Conservation (phyloP, 2,113 vertebrate genomes). For the Gallinago paraguaiae region DNA sequence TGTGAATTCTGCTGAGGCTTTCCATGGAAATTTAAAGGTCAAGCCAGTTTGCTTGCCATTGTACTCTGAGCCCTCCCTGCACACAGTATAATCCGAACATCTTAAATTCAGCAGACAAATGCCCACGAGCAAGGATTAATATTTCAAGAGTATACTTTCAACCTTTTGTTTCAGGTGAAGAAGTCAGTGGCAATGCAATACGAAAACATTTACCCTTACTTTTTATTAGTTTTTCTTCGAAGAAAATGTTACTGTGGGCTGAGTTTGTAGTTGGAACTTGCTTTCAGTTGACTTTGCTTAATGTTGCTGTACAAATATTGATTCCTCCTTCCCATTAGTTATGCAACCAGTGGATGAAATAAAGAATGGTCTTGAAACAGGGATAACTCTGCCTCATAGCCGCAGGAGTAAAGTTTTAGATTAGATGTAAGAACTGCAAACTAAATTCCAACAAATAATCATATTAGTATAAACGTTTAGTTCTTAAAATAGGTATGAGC, state of each 20-base stretch:
- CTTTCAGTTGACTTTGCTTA: neutral
- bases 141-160: neutral
- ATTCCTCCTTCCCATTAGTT: neutral
- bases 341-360: neutral
- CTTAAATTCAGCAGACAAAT: neutral
- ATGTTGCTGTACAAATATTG: neutral
- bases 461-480: neutral
- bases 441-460: neutral
- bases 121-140: neutral
- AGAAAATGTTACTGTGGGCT: neutral
- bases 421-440: neutral
- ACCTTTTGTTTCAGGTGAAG: neutral
- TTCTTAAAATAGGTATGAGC: neutral
- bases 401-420: neutral
- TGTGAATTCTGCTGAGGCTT: neutral
- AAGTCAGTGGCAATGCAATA: neutral
- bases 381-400: neutral
- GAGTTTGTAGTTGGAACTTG: neutral
- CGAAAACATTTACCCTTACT: neutral
- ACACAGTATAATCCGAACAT: neutral
- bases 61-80: neutral
- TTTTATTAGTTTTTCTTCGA: neutral
- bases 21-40: neutral
- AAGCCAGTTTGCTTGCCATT: neutral
- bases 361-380: neutral